Evolutionary conservation across 2,113 vertebrate genomes (phyloP).

Genomic region (Leptosomus discolor): DNA sequence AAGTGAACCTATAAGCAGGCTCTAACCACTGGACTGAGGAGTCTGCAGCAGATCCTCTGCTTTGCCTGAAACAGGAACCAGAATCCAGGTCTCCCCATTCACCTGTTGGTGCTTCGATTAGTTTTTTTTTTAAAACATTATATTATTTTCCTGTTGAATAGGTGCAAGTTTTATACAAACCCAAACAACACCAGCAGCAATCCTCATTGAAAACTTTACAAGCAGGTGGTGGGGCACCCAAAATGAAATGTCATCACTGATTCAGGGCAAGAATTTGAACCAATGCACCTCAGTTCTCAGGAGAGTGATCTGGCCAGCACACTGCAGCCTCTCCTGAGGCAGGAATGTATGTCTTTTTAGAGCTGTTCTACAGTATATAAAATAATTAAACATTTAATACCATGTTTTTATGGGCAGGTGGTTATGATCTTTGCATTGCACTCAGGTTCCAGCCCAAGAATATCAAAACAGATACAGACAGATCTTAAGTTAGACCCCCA

Average conservation of each 20-base stretch:
- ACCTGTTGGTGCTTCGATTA: not conserved
- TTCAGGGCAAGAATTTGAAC: not conserved
- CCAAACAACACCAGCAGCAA: not conserved
- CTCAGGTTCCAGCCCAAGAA: not conserved
- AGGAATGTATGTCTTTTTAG: not conserved
- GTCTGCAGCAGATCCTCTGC: not conserved
- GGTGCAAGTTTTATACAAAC: not conserved
- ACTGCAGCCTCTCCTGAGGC: not conserved
- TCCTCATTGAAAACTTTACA: not conserved
- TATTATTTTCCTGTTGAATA: not conserved
- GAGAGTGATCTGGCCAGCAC: not conserved
- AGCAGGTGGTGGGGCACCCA: not conserved
- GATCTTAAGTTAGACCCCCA: not conserved
- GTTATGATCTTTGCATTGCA: not conserved
- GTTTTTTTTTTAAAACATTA: not conserved
- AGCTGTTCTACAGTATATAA: not conserved
- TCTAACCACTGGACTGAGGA: not conserved
- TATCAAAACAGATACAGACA: not conserved
- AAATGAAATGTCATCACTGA: not conserved
- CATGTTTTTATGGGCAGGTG: not conserved
- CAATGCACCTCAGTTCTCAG: accelerated
- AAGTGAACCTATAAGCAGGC: not conserved
- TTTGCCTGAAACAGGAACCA: not conserved
- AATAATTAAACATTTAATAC: not conserved
- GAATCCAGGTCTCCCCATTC: not conserved